phyloP scores from a whole-genome alignment of 1,140 invertebrate species.

The Coenobita brevimanus region DNA sequence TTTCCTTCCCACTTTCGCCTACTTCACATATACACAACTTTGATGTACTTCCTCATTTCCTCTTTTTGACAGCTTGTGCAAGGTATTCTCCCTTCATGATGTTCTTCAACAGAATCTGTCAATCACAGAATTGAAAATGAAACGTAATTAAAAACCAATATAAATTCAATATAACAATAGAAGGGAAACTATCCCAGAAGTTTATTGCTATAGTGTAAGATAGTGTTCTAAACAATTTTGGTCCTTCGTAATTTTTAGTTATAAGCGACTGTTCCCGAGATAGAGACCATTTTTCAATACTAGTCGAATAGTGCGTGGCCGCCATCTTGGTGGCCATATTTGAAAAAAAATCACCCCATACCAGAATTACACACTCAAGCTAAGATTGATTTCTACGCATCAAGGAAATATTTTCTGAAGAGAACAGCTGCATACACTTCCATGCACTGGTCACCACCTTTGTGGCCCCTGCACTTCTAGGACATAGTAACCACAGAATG shows the following conservation, averaged over 20 bases:
- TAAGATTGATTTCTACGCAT: not conserved
- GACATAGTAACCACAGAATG: too few species aligned
- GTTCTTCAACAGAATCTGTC: not conserved
- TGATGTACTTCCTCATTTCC: slow-evolving; percentile 11
- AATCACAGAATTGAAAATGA: not conserved
- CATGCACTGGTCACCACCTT: not conserved
- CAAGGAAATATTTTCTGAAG: not conserved
- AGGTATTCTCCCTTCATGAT: slow-evolving; percentile 31
- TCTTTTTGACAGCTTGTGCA: slow-evolving; percentile 17
- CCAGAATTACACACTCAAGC: slow-evolving; percentile 21
- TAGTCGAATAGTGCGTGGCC: slow-evolving; percentile 3
- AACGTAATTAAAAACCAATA: slow-evolving; percentile 5
- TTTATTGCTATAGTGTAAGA: not conserved
- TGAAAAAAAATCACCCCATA: slow-evolving; percentile 24
- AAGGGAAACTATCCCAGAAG: not conserved
- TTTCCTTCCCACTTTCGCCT: slow-evolving; percentile 16
- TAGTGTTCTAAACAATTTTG: slow-evolving; percentile 16
- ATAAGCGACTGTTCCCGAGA: slow-evolving; percentile 9
- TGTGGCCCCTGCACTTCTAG: slow-evolving; percentile 31
- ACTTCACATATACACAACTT: slow-evolving; percentile 27
- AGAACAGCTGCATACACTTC: not conserved
- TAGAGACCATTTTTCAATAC: slow-evolving; percentile 10
- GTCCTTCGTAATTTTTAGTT: slow-evolving; percentile 13
- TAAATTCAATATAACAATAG: not conserved
- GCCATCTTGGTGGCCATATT: slow-evolving; percentile 10